Evolutionary conservation across 2,888 invertebrate species (phyloP), one percentile per base, ranked within the genome.

Genomic region (Chrysina gloriosa): DNA sequence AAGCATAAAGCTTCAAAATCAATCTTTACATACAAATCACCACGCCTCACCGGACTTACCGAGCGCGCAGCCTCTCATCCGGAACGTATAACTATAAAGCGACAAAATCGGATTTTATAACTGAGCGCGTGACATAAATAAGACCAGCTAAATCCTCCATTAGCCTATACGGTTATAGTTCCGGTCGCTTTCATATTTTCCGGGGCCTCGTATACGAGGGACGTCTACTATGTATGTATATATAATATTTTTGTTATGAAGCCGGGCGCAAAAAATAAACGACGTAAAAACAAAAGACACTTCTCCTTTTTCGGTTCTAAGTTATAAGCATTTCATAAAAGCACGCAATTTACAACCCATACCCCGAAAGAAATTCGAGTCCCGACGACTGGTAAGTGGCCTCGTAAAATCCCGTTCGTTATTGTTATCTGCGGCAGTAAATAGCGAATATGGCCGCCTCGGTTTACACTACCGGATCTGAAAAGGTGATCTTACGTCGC

Each of bases 351-450:
- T 69, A 69, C 68, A 69, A 58, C 65, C 68, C 68, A 65, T 69
- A 65, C 50, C 65, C 45, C 50, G 56, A 69, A 65, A 69, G 68
- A 69, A 69, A 69, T 69, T 69, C 65, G 68, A 69, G 58, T 56
- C 58, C 34, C 68, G 50, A 65, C 65, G 65, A 58, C 65, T 61
- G 65, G 68, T 65, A 69, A 69, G 68, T 65, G 68, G 58, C 58
- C 39, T 69, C 68, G 42, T 69, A 69, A 69, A 69, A 69, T 39
- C 68, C 34, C 27, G 47, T 65, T 69, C 68, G 68, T 69, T 69
- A 69, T 69, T 69, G 68, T 69, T 69, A 69, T 69, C 68, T 64
- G 36, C 25, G 64, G 65, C 58, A 65, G 68, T 69, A 69, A 69
- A 69, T 65, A 69, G 65, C 68, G 50, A 50, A 48, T 64, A 68